A percentile compares a stretch with the other conserved stretches of the same genome.
Conservation (phyloP, 2,888 invertebrate genomes). For the Leptinotarsa juncta region DNA sequence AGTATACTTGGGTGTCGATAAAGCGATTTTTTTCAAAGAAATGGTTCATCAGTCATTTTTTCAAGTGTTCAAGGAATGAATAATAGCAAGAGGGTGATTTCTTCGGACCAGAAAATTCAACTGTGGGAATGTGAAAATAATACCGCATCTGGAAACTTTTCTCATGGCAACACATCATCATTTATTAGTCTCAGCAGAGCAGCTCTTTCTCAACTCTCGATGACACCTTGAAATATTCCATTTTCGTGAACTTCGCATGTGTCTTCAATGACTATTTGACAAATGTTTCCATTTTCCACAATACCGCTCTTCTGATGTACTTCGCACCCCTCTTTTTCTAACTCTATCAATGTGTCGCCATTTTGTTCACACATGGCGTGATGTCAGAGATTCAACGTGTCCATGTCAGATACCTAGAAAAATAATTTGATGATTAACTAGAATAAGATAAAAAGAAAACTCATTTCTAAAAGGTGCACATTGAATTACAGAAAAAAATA, state of each 20-base stretch:
- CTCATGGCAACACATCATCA: neutral
- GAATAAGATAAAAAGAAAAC: neutral
- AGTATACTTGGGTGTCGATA: too few species aligned
- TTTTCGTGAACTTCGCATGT: slow-evolving; percentile 50
- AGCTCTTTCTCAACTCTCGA: slow-evolving; percentile 45
- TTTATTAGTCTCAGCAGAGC: neutral
- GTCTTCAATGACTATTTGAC: slow-evolving; percentile 52
- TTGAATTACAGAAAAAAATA: too few species aligned
- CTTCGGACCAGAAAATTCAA: neutral
- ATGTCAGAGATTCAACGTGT: slow-evolving; percentile 59
- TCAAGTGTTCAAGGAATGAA: neutral
- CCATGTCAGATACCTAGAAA: slow-evolving; percentile 54
- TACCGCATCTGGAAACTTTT: neutral
- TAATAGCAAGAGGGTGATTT: neutral
- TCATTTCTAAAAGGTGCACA: too few species aligned
- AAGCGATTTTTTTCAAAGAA: too few species aligned
- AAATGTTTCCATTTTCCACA: slow-evolving; percentile 56
- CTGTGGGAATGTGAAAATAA: neutral
- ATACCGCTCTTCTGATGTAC: slow-evolving; percentile 49
- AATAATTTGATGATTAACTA: neutral
- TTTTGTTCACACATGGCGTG: slow-evolving; percentile 57
- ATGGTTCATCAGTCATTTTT: neutral
- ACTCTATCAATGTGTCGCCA: slow-evolving; percentile 37
- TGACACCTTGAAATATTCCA: slow-evolving; percentile 41
- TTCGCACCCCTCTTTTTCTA: slow-evolving; percentile 43